Conservation (phyloP, 2,888 invertebrate genomes). For the Meteorus colon region DNA sequence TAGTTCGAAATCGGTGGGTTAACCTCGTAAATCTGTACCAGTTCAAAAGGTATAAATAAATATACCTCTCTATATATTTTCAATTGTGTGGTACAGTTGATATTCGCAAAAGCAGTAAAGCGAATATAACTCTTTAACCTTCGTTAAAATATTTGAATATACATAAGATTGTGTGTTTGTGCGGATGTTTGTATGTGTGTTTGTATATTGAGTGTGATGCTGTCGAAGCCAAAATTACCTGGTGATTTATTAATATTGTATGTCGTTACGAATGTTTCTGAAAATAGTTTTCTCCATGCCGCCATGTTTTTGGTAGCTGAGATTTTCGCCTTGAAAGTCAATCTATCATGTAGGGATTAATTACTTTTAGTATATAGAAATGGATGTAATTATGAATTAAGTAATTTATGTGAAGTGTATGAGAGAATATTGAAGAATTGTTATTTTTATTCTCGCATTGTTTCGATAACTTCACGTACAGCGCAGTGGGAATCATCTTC, state of each 20-base stretch:
- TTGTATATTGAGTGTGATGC: not conserved
- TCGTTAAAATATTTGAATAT: not conserved
- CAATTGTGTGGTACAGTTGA: not conserved
- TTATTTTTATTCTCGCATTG: too few species aligned
- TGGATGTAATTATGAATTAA: too few species aligned
- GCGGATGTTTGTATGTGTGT: too few species aligned
- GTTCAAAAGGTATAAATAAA: not conserved
- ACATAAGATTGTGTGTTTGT: not conserved
- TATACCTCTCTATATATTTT: not conserved
- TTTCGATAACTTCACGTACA: too few species aligned
- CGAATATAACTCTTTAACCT: conserved; percentile 1
- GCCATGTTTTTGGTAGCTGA: too few species aligned
- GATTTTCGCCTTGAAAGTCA: not conserved
- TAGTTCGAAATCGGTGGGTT: conserved; percentile 13
- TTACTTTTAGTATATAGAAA: too few species aligned
- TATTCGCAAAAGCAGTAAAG: not conserved
- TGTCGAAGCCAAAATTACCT: conserved; percentile 1
- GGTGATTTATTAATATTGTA: conserved; percentile 2
- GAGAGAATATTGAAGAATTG: too few species aligned
- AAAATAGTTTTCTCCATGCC: not conserved
- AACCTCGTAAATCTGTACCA: conserved; percentile 29
- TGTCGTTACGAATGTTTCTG: not conserved
- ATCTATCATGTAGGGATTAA: too few species aligned
- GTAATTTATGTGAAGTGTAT: too few species aligned
- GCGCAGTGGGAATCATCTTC: too few species aligned